Evolutionary conservation across 2,888 invertebrate genomes (phyloP), one percentile per base, ranked within the genome.

Genomic region (Stenchaetothrips biformis): DNA sequence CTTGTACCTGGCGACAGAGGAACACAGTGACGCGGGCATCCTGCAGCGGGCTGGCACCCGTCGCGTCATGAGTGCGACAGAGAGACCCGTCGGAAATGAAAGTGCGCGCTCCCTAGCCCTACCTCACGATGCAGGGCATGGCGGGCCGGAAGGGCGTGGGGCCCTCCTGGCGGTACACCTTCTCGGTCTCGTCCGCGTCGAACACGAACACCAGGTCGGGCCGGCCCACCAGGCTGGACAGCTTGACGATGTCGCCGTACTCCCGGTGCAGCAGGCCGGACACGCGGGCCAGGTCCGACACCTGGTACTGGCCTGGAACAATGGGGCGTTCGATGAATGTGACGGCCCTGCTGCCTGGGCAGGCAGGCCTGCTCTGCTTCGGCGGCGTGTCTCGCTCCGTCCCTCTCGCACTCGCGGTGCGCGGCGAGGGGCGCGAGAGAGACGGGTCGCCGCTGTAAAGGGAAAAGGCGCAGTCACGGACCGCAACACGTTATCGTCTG

Each of bases 201-300:
- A 92, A 93, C 0, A 93, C 87, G 84, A 93, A 93, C 59, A 93
- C 88, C 91, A 93, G 92, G 83, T 93, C 93, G 0, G 93, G 93
- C 81, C 93, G 87, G 2, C 93, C 93, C 0, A 93, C 85, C 2
- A 93, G 86, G 0, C 92, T 92, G 0, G 90, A 90, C 82, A 93
- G 87, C 85, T 92, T 92, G 4, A 93, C 93, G 79, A 93, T 90
- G 80, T 89, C 89, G 0, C 93, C 93, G 83, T 91, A 93, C 82
- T 91, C 86, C 82, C 88, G 85, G 77, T 91, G 89, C 1, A 93
- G 86, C 0, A 89, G 88, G 79, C 88, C 84, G 37, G 92, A 92
- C 0, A 93, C 89, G 85, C 91, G 90, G 84, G 92, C 93, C 0
- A 93, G 88, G 82, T 92, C 90, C 79, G 90, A 89, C n/a, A 92